Evolutionary conservation across 2,888 invertebrate species (phyloP).

Genomic region (Caenorhabditis auriculariae): DNA sequence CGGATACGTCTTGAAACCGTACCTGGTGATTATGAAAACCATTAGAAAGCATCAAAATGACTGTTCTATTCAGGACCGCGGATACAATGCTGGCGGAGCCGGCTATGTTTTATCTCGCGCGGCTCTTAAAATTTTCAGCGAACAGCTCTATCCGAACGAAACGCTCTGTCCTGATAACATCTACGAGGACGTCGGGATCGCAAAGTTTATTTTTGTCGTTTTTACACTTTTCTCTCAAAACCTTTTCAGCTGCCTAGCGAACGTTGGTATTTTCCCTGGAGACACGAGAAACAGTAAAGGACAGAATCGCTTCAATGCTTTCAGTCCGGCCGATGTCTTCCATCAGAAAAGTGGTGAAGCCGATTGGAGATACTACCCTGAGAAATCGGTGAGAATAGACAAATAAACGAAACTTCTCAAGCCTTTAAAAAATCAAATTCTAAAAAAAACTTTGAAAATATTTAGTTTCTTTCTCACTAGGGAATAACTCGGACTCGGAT

Average conservation of each 20-base stretch:
- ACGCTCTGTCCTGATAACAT: constrained; percentile 24
- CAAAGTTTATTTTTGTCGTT: constrained; percentile 1
- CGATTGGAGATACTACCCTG: constrained; percentile 3
- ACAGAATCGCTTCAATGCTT: constrained; percentile 16
- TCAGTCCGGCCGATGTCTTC: constrained; percentile 10
- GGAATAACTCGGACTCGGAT: too few relatives aligned
- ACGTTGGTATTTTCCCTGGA: constrained; percentile 20
- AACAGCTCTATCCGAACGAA: constrained; percentile 20
- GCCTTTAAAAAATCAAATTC: too few relatives aligned
- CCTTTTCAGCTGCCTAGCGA: constrained; percentile 11
- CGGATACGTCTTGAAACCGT: constrained; percentile 30
- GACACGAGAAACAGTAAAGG: constrained; percentile 28
- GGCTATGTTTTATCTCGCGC: constrained; percentile 31
- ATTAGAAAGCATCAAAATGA: too few relatives aligned
- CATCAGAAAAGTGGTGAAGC: background rate
- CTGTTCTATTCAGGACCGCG: constrained; percentile 13
- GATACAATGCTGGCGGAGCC: constrained; percentile 37
- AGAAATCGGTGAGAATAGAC: constrained; percentile 1
- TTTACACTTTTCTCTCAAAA: background rate
- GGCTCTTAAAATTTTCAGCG: constrained; percentile 23
- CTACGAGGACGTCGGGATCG: constrained; percentile 37
- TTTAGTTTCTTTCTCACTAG: too few relatives aligned
- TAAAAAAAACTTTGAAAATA: too few relatives aligned
- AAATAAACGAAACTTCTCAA: too few relatives aligned
- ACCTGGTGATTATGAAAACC: constrained; percentile 8